Evolutionary conservation across 2,113 vertebrate genomes (phyloP), one percentile per base, ranked within the genome.

Genomic region (Barbus barbus): DNA sequence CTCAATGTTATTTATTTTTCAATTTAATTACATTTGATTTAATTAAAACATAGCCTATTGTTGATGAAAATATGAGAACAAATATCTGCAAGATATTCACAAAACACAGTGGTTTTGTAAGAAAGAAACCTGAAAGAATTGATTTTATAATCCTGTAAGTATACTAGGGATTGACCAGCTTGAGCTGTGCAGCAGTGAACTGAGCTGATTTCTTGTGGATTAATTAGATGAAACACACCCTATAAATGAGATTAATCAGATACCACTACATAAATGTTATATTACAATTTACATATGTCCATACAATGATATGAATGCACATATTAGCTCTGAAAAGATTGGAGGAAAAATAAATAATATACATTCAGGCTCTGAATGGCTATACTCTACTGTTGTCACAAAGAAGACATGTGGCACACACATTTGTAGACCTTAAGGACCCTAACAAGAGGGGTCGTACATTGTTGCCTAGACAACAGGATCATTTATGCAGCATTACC

Each of bases 401-500:
- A 24, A 26, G 20, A 78, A 4, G 33, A 9, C 56, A 78, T 3
- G 53, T 78, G 38, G 6, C 53, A 60, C 18, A 16, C 20, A 24
- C 20, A 38, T 77, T 36, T 51, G 5, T 20, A 48, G 60, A 67
- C 24, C 22, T 31, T 26, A 31, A 4, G 24, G 38, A 31, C 31
- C 44, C 78, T 80, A 63, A 48, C 24, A 67, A 48, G 26, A 26
- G 9, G 38, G 36, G 41, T 44, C 33, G 41, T 48, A 24, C 41
- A 67, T 26, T 44, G 76, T 61, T 78, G 16, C 36, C 76, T 41
- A 44, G 36, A 78, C 56, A 78, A 78, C 78, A 31, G 3, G 38
- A 65, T 80, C n/a, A 65, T 80, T 28, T 80, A 22, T 48, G 8
- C 16, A 65, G 38, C 13, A 80, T 80, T 41, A 67, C 60, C 24